Percentiles rank a stretch among this genome's conserved stretches.
phyloP scores from a whole-genome alignment of 2,113 vertebrate genomes.

The Notarius lentiginosus region DNA sequence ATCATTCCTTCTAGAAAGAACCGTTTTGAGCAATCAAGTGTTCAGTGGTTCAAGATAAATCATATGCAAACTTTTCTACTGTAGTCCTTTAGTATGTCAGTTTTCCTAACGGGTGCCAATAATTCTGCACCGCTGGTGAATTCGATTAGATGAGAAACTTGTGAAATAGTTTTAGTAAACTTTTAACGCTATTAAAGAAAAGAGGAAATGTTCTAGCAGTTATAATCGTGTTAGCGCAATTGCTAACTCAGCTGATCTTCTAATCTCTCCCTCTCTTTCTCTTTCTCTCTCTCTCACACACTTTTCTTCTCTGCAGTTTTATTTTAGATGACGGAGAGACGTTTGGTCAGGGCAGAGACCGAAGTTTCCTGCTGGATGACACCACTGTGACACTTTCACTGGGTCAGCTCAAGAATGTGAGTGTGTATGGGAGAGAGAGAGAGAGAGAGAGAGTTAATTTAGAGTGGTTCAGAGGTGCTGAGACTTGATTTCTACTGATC shows the following conservation, averaged over 20 bases:
- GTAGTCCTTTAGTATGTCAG: not conserved
- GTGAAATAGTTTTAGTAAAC: not conserved
- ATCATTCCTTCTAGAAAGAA: not conserved
- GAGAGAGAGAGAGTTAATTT: not conserved
- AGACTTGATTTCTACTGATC: not conserved
- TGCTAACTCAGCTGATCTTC: not conserved
- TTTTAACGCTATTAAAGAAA: not conserved
- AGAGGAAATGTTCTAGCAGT: not conserved
- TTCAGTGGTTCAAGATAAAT: not conserved
- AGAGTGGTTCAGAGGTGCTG: not conserved
- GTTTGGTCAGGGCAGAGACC: slow-evolving; percentile 90
- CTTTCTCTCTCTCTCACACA: not conserved
- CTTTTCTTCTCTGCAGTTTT: slow-evolving; percentile 72
- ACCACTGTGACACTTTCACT: slow-evolving; percentile 92
- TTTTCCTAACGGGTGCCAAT: not conserved
- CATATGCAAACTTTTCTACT: not conserved
- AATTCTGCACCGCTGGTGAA: not conserved
- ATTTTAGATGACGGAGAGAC: slow-evolving; percentile 94
- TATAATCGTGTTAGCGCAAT: not conserved
- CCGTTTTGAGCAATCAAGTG: not conserved
- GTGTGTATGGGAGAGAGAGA: slow-evolving; percentile 37
- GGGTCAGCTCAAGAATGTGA: slow-evolving; percentile 92
- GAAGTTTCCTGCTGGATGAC: slow-evolving; percentile 93
- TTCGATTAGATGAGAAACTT: not conserved
- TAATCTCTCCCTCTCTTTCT: not conserved